Base-by-base conservation (phyloP, 2,888 invertebrate genomes). In the Drosophila merina region DNA sequence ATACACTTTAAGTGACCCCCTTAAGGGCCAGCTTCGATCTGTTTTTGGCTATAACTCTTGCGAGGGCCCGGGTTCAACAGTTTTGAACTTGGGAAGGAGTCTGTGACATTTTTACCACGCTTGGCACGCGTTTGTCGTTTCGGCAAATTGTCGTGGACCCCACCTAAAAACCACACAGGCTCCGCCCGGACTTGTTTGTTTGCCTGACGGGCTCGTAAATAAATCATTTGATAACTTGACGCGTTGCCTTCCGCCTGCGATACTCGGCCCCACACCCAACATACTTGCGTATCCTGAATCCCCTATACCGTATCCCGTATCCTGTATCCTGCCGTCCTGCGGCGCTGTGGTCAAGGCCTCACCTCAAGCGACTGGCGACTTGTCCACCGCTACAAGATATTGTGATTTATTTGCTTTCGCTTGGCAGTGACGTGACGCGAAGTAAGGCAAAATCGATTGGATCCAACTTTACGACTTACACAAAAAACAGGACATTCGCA, bases 221-320 rank as follows among this genome's bases (percentile, higher is more conserved):
- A 84, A 84, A 85, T 84, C 84, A 84, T 84, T 84, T 85, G 84
- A 85, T 85, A 85, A 83, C 86, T 85, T 84, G 86, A 83, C 83
- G 86, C 78, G 60, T 40, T 48, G 57, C 48, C 48, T 42, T 57
- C 57, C 75, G 75, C 66, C 62, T 60, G 64, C 70, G 70, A 77
- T 47, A 62, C 50, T 36, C 36, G 64, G 20, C 47, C 9, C 58
- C 50, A 55, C 33, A 52, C 5, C 25, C 36, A 12, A 33, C 50
- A n/a, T 26, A 51, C 57, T 44, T 44, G 9, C 31, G 26, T 48
- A 31, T 57, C 54, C 55, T 54, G 40, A 60, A 25, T 64, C 57
- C 57, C 58, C 50, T 60, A 55, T 38, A 28, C 54, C 33, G 44
- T 10, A 68, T 64, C 51, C 57, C 30, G 31, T 57, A 31, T 57